phyloP scores from a whole-genome alignment of 1,140 invertebrate genomes.

The Hylaeus volcanicus region DNA sequence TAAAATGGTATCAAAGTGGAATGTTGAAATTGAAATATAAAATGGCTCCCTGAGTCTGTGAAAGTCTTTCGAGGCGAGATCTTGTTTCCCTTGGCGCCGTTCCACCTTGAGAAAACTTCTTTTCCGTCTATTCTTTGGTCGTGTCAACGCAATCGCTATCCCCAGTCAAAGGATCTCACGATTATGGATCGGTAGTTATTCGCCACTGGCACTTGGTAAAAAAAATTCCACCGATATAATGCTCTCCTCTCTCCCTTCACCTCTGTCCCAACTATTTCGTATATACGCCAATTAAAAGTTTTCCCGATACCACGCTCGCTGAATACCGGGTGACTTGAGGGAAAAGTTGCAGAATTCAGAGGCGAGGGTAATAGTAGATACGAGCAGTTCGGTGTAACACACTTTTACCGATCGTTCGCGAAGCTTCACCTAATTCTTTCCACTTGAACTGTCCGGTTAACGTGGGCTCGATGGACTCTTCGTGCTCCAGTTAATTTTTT shows the following conservation, averaged over 20 bases:
- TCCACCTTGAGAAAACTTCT: background rate
- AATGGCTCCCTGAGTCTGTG: background rate
- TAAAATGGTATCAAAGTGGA: too few relatives aligned
- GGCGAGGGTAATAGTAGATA: background rate
- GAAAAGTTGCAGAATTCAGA: background rate
- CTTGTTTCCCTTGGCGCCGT: background rate
- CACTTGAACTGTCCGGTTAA: too few relatives aligned
- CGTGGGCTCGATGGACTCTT: too few relatives aligned
- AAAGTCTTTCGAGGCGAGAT: background rate
- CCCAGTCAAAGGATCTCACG: background rate
- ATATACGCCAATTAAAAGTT: constrained; percentile 35
- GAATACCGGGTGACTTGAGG: background rate
- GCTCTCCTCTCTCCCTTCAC: background rate
- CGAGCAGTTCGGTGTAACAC: too few relatives aligned
- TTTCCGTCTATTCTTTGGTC: background rate
- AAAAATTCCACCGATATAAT: constrained; percentile 5
- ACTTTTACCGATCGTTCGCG: too few relatives aligned
- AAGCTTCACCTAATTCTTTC: too few relatives aligned
- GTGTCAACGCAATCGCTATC: constrained; percentile 3
- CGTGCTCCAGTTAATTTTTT: too few relatives aligned
- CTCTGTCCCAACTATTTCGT: background rate
- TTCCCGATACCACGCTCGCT: constrained; percentile 2
- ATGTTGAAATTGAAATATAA: too few relatives aligned
- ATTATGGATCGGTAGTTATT: background rate
- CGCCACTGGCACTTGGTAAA: background rate